These are phyloP conservation scores for Ameiurus melas DNA, from an alignment of 2,113 vertebrate species.

Conservation along the genomic window DNA sequence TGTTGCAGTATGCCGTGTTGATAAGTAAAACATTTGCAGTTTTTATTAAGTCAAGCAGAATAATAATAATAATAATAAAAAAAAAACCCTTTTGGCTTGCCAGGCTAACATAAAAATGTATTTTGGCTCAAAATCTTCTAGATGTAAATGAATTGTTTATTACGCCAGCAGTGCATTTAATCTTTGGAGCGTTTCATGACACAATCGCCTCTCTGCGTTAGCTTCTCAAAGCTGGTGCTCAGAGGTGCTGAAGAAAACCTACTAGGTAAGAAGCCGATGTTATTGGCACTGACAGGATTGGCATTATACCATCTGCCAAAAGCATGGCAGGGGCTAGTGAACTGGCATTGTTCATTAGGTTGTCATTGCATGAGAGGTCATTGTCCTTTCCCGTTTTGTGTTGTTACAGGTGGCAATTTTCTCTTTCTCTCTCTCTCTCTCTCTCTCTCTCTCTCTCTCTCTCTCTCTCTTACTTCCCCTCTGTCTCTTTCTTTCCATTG, in stretches of 20 bases:
- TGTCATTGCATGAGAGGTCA: not conserved
- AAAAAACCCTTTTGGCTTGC: not conserved
- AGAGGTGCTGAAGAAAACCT: not conserved
- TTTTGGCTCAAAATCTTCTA: slow-evolving; percentile 20
- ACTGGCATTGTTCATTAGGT: not conserved
- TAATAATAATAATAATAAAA: not conserved
- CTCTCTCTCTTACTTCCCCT: not conserved
- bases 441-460: not conserved
- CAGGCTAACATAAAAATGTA: not conserved
- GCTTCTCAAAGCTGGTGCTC: not conserved
- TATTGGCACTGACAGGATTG: slow-evolving; percentile 26
- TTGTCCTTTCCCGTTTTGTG: slow-evolving; percentile 25
- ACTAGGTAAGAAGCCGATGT: not conserved
- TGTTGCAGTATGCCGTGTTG: not conserved
- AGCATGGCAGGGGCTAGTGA: not conserved
- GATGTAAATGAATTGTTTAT: slow-evolving; percentile 42
- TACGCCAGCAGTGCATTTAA: slow-evolving; percentile 42
- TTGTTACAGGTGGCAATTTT: slow-evolving; percentile 53
- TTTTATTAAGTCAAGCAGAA: slow-evolving; percentile 22
- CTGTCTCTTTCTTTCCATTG: not conserved
- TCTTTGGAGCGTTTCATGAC: not conserved
- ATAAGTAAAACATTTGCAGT: not conserved
- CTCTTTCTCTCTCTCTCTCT: not conserved
- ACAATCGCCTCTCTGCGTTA: not conserved
- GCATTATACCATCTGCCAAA: slow-evolving; percentile 23